A percentile compares a stretch with the other conserved stretches of the same genome.
Evolutionary conservation across 2,113 vertebrate genomes (phyloP).

Genomic region (Elephas maximus): DNA sequence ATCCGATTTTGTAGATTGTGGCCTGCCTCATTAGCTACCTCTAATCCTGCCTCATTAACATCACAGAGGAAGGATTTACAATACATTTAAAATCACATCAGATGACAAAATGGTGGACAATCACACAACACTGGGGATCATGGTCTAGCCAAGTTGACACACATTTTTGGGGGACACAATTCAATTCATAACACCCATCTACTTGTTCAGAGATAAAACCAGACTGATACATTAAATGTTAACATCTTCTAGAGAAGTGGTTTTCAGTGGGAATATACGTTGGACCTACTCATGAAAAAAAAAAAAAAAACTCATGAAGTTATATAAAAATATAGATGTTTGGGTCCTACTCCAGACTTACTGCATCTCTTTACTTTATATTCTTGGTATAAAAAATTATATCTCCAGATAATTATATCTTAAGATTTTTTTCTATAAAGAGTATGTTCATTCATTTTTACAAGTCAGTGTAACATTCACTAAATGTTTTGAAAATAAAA

Average conservation of each 20-base stretch:
- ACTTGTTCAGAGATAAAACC: constrained; percentile 55
- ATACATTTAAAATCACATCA: too few relatives aligned
- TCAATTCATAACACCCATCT: background rate
- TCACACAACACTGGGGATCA: too few relatives aligned
- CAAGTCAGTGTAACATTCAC: background rate
- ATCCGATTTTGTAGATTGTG: too few relatives aligned
- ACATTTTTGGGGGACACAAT: too few relatives aligned
- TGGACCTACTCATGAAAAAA: background rate
- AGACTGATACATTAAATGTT: constrained; percentile 6
- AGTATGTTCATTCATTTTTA: background rate
- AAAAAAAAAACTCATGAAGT: background rate
- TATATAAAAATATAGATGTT: background rate
- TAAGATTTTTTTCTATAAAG: background rate
- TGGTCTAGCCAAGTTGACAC: too few relatives aligned
- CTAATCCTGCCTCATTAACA: too few relatives aligned
- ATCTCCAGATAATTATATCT: background rate
- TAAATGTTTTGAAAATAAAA: background rate
- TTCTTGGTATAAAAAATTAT: background rate
- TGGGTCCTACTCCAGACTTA: background rate
- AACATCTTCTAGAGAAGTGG: background rate
- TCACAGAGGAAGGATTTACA: too few relatives aligned
- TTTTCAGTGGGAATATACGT: background rate
- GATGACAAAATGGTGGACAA: too few relatives aligned
- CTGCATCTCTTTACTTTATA: background rate
- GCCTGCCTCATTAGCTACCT: too few relatives aligned